Evolutionary conservation across 2,888 invertebrate species (phyloP).

Genomic region (Xanthorhoe spadicearia): DNA sequence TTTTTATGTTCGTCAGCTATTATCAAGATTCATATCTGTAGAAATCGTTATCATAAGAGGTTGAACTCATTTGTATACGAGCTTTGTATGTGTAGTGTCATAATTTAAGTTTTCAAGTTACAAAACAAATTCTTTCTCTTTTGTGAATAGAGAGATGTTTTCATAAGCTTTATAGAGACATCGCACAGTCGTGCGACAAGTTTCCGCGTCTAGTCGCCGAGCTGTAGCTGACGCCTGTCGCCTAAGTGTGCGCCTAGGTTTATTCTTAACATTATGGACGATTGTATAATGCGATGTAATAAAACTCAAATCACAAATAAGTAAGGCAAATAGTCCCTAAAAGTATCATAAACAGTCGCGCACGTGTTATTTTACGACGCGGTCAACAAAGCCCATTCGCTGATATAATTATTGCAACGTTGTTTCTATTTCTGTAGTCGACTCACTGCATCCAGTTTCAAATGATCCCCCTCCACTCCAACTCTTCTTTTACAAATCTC

Average conservation of each 20-base stretch:
- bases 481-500: slow-evolving; percentile 49
- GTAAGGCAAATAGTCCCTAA: slow-evolving; percentile 13
- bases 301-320: slow-evolving; percentile 16
- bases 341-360: slow-evolving; percentile 42
- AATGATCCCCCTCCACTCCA: slow-evolving; percentile 51
- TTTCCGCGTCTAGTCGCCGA: no score
- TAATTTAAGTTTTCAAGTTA: slow-evolving; percentile 47
- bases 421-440: slow-evolving; percentile 76
- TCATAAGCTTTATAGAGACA: neutral
- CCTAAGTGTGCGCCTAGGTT: no score
- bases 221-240: no score
- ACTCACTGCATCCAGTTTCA: slow-evolving; percentile 63
- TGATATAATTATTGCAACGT: slow-evolving; percentile 82
- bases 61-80: slow-evolving; percentile 13
- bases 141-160: neutral
- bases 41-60: slow-evolving; percentile 27
- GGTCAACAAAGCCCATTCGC: slow-evolving; percentile 75
- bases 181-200: no score
- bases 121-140: neutral
- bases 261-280: neutral
- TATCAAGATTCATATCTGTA: slow-evolving; percentile 46
- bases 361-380: slow-evolving; percentile 57
- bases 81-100: slow-evolving; percentile 53
- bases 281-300: slow-evolving; percentile 15
- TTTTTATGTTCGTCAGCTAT: slow-evolving; percentile 50